Conservation (phyloP, 2,888 invertebrate genomes). For the Antheraea assamensis region DNA sequence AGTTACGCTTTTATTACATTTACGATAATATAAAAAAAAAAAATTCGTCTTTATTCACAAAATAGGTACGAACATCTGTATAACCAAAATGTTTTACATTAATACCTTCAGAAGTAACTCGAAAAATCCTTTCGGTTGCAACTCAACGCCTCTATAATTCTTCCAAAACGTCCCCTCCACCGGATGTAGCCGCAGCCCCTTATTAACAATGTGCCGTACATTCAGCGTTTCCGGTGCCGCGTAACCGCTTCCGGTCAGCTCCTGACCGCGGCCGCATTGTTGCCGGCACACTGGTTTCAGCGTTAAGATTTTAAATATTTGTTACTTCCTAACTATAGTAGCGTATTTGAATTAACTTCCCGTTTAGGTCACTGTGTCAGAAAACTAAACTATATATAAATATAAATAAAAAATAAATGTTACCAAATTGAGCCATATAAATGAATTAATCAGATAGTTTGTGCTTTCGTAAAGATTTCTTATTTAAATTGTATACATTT, state of each 20-base stretch:
- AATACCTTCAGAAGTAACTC: too few species aligned
- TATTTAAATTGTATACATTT: too few species aligned
- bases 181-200: constrained; percentile 48
- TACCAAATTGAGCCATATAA: too few species aligned
- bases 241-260: constrained; percentile 52
- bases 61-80: too few species aligned
- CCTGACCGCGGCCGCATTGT: constrained; percentile 35
- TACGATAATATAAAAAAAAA: too few species aligned
- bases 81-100: too few species aligned
- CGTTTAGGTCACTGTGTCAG: neutral
- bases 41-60: too few species aligned
- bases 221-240: constrained; percentile 57
- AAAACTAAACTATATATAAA: too few species aligned
- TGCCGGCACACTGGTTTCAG: constrained; percentile 19
- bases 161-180: constrained; percentile 41
- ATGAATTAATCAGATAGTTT: too few species aligned
- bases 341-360: neutral
- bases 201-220: constrained; percentile 65
- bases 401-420: too few species aligned
- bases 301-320: neutral
- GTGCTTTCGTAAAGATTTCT: too few species aligned
- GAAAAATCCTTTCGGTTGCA: constrained; percentile 41
- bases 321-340: neutral
- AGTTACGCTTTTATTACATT: too few species aligned
- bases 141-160: constrained; percentile 50